Evolutionary conservation across 2,113 vertebrate species (phyloP), one percentile per base, ranked within the genome.

Genomic region (Trichomycterus rosablanca): DNA sequence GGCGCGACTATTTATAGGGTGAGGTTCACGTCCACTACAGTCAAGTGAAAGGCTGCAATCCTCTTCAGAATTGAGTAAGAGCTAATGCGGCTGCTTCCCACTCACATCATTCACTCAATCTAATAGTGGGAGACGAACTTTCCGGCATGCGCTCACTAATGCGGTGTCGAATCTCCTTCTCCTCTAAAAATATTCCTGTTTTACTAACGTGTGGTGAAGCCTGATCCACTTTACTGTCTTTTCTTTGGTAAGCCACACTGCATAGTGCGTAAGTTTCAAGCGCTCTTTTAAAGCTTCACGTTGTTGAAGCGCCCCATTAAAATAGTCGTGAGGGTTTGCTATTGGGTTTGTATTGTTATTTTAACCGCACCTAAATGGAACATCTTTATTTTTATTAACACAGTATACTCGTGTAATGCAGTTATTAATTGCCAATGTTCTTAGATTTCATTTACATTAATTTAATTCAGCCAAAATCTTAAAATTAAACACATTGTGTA

Each of bases 101-200:
- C 75, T 81, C 70, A 68, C 67, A 59, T 68, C 26, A 55, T 19
- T 0, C 20, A 34, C 15, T 42, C 78, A 83, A 84, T 85, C 71
- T 45, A 78, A 84, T 84, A 73, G 60, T 56, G 32, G 61, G 11
- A 2, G 28, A 51, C 66, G 67, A 58, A 62, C 68, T 80, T 78
- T 79, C 80, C 66, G 49, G 70, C 71, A 78, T 40, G 52, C 66
- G 74, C 69, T 66, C 53, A 64, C 66, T 63, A 73, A 63, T 48
- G 45, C 56, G 70, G 73, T 76, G 74, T 84, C 76, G 68, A 63
- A 71, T 85, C 75, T 71, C 80, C 70, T 65, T 61, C 60, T 51
- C 30, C 58, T 66, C 78, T 81, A 77, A 76, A 80, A 83, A 82
- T 84, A 83, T 58, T 52, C 59, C 15, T 57, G 34, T 67, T 64